A percentile compares a stretch with the other conserved stretches of the same genome.
phyloP scores from a whole-genome alignment of 1,140 invertebrate species.

The Diprion similis region DNA sequence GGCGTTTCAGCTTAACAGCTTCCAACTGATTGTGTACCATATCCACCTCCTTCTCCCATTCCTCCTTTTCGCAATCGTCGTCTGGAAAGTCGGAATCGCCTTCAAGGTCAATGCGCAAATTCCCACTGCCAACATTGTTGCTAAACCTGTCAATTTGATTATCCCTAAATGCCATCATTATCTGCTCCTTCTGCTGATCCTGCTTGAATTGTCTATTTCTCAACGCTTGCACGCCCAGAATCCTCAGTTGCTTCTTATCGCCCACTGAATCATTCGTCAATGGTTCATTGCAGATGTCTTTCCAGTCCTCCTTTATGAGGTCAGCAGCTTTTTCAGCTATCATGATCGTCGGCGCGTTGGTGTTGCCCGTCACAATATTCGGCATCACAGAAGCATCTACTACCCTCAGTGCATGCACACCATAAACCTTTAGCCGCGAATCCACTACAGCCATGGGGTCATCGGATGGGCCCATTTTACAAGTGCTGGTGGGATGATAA shows the following conservation, averaged over 20 bases:
- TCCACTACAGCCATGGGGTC: conserved; percentile 71
- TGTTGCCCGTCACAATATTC: conserved; percentile 71
- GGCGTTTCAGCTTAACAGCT: conserved; percentile 9
- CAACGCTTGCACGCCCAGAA: background rate
- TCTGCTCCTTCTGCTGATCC: background rate
- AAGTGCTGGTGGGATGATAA: conserved; percentile 70
- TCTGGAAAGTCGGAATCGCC: background rate
- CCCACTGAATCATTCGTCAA: conserved; percentile 24
- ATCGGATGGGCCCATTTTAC: conserved; percentile 60
- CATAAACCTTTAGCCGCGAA: conserved; percentile 65
- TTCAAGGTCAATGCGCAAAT: background rate
- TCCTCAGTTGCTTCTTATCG: background rate
- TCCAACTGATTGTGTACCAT: conserved; percentile 8
- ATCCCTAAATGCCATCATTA: background rate
- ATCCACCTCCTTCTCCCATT: conserved; percentile 18
- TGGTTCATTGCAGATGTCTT: conserved; percentile 14
- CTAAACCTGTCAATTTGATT: background rate
- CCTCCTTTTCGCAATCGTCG: background rate
- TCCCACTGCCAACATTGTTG: background rate
- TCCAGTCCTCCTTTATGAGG: conserved; percentile 69
- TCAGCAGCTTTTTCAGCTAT: conserved; percentile 73
- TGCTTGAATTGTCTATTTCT: background rate
- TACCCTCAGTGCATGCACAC: conserved; percentile 67
- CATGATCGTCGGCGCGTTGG: conserved; percentile 75
- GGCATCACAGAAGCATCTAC: conserved; percentile 80